Base-by-base conservation (phyloP, 2,113 vertebrate species). In the Beaufortia kweichowensis region DNA sequence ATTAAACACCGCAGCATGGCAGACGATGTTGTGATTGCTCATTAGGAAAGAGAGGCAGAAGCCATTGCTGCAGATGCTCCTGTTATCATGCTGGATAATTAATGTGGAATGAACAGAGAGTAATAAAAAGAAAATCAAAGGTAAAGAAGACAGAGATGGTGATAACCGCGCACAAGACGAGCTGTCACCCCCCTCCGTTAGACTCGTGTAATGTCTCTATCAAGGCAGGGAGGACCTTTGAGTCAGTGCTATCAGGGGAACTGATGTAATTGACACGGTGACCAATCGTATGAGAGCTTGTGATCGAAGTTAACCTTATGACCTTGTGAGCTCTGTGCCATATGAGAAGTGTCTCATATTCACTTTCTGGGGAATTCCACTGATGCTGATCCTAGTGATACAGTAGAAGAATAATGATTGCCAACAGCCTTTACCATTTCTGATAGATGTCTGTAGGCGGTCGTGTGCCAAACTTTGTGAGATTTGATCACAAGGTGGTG, bases 11-110 rank as follows among this genome's bases (percentile, higher is more conserved):
- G 64, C 83, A 79, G 81, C 68, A 75, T 65, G 28, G 75, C 76
- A 86, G 83, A 84, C 80, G 81, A 70, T 53, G 62, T 86, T 85
- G 79, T 81, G 79, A 86, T 88, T 88, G 85, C 85, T 86, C 85
- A 85, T 89, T 90, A 85, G 84, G 76, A 33, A 33, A 81, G 74
- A 73, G 68, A 53, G 46, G 31, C 61, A 29, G 31, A 85, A 76
- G 79, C 81, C 74, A 84, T 82, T 76, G 82, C 81, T 80, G 81
- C 81, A 71, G 75, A 80, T 66, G 79, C 68, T 41, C 69, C 41
- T 77, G 81, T 86, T 80, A 85, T 88, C 77, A 78, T 56, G 74
- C 41, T 2, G 53, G 65, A 81, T 80, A 82, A 88, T 89, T 84
- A 90, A 79, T 29, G 57, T 23, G 31, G 55, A 71, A 73, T 67